These are phyloP conservation scores for Tetanocera ferruginea DNA, from an alignment of 2,888 invertebrate species.

Conservation along the genomic window DNA sequence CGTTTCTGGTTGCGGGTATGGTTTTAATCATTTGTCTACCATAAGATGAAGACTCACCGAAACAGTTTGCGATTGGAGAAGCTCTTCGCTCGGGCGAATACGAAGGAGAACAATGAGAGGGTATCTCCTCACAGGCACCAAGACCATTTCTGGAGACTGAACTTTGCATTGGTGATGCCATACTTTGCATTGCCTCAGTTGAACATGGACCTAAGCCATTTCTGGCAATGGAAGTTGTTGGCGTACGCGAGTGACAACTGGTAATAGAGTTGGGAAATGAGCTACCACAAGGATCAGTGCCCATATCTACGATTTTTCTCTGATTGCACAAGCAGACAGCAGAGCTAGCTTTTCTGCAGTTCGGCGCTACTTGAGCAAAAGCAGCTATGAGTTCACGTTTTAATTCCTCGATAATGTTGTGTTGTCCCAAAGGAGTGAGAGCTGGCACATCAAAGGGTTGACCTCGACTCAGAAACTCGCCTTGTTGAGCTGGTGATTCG, in stretches of 20 bases:
- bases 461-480: neutral
- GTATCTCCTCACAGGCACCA: too few species aligned
- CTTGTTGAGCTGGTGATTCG: neutral
- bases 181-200: too few species aligned
- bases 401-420: conserved; percentile 5
- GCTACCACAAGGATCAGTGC: too few species aligned
- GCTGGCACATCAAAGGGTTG: neutral
- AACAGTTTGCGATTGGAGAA: neutral
- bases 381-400: conserved; percentile 20
- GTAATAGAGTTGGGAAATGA: too few species aligned
- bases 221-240: too few species aligned
- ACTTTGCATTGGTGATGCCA: too few species aligned
- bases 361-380: neutral
- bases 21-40: too few species aligned
- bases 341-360: neutral
- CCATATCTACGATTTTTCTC: neutral
- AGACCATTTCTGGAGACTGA: too few species aligned
- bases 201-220: too few species aligned
- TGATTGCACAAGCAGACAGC: neutral
- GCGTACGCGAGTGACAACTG: too few species aligned
- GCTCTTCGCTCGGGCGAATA: too few species aligned
- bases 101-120: too few species aligned
- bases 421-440: neutral
- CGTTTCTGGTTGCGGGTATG: neutral
- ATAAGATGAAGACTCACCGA: neutral